Evolutionary conservation across 2,888 invertebrate species (phyloP).

Genomic region (Dicycla oo): DNA sequence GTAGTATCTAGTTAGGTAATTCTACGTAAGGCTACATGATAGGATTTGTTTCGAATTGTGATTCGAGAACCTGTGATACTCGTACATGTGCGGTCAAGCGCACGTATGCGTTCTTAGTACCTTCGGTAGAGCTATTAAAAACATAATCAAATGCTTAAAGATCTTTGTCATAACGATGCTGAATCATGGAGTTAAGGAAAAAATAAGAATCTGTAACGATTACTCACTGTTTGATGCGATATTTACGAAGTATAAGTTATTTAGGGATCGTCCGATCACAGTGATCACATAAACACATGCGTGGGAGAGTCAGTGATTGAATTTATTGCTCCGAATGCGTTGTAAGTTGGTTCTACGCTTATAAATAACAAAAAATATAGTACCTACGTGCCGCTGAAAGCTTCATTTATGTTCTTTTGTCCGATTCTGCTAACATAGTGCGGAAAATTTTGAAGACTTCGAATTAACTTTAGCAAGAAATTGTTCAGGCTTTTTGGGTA

Average conservation of each 20-base stretch:
- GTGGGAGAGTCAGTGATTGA: conserved; percentile 55
- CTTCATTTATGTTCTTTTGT: conserved; percentile 31
- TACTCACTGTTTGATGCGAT: conserved; percentile 51
- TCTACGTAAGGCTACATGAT: too few relatives aligned
- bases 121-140: conserved; percentile 12
- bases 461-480: neutral
- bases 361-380: conserved; percentile 17
- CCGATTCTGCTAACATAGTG: conserved; percentile 6
- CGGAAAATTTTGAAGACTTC: neutral
- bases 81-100: conserved; percentile 6
- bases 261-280: conserved; percentile 42
- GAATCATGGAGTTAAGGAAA: conserved; percentile 51
- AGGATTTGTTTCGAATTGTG: neutral
- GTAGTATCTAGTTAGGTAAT: too few relatives aligned
- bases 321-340: conserved; percentile 39
- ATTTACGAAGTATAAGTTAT: conserved; percentile 36
- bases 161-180: conserved; percentile 42
- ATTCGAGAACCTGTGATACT: neutral
- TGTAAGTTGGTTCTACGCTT: conserved; percentile 22
- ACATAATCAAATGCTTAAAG: conserved; percentile 22
- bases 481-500: neutral
- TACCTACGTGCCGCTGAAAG: conserved; percentile 6
- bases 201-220: conserved; percentile 39
- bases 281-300: conserved; percentile 41
- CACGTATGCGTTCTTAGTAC: conserved; percentile 25